Evolutionary conservation across 2,113 vertebrate species (phyloP).

Genomic region (Eretmochelys imbricata): DNA sequence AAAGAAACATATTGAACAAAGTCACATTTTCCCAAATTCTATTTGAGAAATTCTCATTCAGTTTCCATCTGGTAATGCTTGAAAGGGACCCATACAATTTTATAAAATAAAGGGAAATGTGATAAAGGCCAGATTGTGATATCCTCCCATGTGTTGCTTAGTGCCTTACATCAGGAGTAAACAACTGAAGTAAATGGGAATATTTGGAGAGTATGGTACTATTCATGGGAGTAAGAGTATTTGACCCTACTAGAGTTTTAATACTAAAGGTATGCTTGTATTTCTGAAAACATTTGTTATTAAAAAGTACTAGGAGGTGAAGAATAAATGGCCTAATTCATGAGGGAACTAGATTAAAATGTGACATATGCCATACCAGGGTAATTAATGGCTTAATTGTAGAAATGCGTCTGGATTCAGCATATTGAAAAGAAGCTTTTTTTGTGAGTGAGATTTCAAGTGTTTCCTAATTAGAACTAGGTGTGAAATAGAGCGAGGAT

Average conservation of each 20-base stretch:
- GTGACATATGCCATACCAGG: neutral
- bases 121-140: neutral
- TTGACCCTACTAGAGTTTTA: neutral
- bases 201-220: neutral
- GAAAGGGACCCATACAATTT: neutral
- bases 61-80: neutral
- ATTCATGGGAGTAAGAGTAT: neutral
- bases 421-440: neutral
- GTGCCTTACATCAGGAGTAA: neutral
- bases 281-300: neutral
- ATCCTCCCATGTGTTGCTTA: neutral
- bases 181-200: neutral
- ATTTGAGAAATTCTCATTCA: neutral
- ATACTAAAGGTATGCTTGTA: neutral
- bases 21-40: neutral
- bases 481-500: neutral
- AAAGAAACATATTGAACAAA: neutral
- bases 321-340: neutral
- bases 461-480: neutral
- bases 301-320: neutral
- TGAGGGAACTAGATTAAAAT: neutral
- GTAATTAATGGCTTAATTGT: neutral
- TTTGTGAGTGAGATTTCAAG: neutral
- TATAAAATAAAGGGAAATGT: neutral
- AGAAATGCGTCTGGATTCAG: neutral